Percentiles rank a stretch among this genome's conserved stretches.
phyloP scores from a whole-genome alignment of 2,797 vertebrate genomes.

The Squalus acanthias region DNA sequence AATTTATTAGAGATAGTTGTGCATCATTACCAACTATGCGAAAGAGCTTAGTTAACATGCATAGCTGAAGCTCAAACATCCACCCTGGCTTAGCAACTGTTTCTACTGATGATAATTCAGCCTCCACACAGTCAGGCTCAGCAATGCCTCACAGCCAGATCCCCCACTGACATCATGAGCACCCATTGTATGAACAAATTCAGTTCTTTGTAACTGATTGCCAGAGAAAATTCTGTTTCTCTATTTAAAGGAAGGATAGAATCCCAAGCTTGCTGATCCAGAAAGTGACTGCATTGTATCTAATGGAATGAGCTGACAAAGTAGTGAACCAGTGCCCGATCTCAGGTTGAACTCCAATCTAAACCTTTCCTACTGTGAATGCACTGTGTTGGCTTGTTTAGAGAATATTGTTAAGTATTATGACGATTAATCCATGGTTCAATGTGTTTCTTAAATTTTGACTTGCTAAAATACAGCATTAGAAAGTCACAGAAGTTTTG shows the following conservation, averaged over 20 bases:
- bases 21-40: neutral
- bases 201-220: conserved; percentile 7
- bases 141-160: conserved; percentile 3
- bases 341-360: neutral
- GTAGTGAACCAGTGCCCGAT: neutral
- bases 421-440: neutral
- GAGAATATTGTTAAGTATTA: neutral
- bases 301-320: neutral
- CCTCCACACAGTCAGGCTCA: neutral
- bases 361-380: neutral
- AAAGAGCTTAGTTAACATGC: conserved; percentile 4
- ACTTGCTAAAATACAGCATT: neutral
- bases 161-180: neutral
- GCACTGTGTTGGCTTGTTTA: neutral
- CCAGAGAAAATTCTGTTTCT: neutral
- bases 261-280: neutral
- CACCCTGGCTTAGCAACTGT: neutral
- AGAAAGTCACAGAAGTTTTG: neutral
- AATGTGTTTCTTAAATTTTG: neutral
- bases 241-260: neutral
- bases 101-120: conserved; percentile 24
- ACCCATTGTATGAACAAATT: neutral
- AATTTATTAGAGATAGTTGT: neutral
- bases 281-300: neutral
- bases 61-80: neutral